These are phyloP conservation scores for Tipula unca DNA, from an alignment of 2,888 invertebrate species.

Conservation along the genomic window DNA sequence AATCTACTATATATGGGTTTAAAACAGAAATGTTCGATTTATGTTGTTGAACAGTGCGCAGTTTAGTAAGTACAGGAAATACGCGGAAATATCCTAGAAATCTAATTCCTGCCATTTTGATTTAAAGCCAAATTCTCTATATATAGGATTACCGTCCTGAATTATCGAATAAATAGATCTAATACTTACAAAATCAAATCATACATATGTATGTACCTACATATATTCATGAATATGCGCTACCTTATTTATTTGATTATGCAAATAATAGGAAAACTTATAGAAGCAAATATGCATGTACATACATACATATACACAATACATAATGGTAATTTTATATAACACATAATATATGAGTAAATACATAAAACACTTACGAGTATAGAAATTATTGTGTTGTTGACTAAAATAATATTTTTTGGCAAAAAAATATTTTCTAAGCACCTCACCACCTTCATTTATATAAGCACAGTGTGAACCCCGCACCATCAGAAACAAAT, in stretches of 20 bases:
- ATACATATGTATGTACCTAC: not conserved
- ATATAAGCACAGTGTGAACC: not conserved
- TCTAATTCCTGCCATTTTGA: not conserved
- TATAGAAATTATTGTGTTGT: not conserved
- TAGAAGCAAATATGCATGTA: not conserved
- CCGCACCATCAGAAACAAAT: not conserved
- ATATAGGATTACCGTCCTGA: not conserved
- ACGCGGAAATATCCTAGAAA: no score
- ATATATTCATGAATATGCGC: not conserved
- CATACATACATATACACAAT: no score
- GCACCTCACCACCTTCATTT: not conserved
- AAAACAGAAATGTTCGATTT: no score
- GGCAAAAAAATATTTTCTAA: not conserved
- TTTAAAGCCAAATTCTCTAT: not conserved
- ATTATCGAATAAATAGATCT: not conserved
- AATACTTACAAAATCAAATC: not conserved
- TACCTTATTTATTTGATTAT: not conserved
- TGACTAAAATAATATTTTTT: not conserved
- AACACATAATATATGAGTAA: not conserved
- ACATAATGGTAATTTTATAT: not conserved
- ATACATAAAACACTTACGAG: not conserved
- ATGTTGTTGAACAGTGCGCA: no score
- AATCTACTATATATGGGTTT: no score
- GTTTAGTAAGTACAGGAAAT: no score
- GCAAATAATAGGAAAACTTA: not conserved